Conservation (phyloP, 1,140 invertebrate species). For the Pinna nobilis region DNA sequence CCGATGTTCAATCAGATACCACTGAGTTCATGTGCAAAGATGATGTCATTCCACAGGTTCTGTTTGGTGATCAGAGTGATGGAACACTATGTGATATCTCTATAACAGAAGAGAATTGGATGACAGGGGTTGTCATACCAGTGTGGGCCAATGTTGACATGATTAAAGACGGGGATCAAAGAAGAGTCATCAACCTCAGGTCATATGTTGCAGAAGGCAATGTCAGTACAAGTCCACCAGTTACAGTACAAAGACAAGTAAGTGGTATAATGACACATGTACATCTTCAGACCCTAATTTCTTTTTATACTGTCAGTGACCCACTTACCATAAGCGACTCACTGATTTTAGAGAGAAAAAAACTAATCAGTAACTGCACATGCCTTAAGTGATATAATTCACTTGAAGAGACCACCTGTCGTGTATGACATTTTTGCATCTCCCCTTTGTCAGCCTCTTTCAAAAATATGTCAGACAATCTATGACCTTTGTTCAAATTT, state of each 20-base stretch:
- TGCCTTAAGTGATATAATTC: no score
- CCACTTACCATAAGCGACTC: no score
- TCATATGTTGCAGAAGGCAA: constrained; percentile 7
- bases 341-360: no score
- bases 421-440: no score
- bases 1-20: neutral
- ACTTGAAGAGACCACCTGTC: no score
- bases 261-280: no score
- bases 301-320: neutral
- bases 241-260: neutral
- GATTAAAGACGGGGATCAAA: constrained; percentile 52
- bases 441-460: no score
- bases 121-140: constrained; percentile 25
- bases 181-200: constrained; percentile 35
- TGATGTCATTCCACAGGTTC: constrained; percentile 32
- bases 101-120: constrained; percentile 37
- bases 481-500: no score
- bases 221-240: neutral
- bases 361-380: no score
- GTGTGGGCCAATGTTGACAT: constrained; percentile 50
- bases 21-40: constrained; percentile 22
- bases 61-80: constrained; percentile 2
- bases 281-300: no score
- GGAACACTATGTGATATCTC: constrained; percentile 24
- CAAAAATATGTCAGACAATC: no score